Evolutionary conservation across 1,140 invertebrate species (phyloP), one percentile per base, ranked within the genome.

Genomic region (Schlechtendalia chinensis): DNA sequence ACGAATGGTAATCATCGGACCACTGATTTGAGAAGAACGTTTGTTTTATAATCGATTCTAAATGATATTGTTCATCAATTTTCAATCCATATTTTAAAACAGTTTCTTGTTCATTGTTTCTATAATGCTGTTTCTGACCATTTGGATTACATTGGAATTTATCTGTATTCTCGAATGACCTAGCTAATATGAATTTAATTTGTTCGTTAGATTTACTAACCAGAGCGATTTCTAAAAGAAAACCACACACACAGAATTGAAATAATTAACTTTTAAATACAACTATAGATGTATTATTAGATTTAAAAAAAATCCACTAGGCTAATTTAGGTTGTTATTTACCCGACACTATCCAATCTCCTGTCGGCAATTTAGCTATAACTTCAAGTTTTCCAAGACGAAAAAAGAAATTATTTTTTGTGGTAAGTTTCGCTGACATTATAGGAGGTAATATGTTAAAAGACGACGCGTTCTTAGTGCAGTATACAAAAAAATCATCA

Each of bases 311-410:
- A 50, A 12, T 12, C 12, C 12, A 50, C 12, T 50, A 50, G 8
- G 14, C 1, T 50, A 8, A 5, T 4, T 50, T 50, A 12, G 5
- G 11, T 50, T 6, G 14, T 50, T 50, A 50, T 50, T 72, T 83
- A 91, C 90, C 90, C 84, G 91, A 91, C 89, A 91, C 91, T 5
- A 93, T 83, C 92, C 92, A 93, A 85, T 93, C 91, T 71, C 91
- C 91, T 32, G 86, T 84, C 0, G 92, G 91, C 86, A 92, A 86
- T 85, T 91, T 92, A 1, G 91, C 91, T 80, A 88, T 86, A 17
- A 92, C 87, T 84, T 92, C 90, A 5, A 93, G 86, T 77, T 86
- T 86, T 1, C 91, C 91, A 83, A 91, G 93, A 81, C 87, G 88
- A 85, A 91, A 91, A 53, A 86, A 88, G 84, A 93, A 91, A 1